phyloP scores from a whole-genome alignment of 2,888 invertebrate genomes.

The Leucoma salicis region DNA sequence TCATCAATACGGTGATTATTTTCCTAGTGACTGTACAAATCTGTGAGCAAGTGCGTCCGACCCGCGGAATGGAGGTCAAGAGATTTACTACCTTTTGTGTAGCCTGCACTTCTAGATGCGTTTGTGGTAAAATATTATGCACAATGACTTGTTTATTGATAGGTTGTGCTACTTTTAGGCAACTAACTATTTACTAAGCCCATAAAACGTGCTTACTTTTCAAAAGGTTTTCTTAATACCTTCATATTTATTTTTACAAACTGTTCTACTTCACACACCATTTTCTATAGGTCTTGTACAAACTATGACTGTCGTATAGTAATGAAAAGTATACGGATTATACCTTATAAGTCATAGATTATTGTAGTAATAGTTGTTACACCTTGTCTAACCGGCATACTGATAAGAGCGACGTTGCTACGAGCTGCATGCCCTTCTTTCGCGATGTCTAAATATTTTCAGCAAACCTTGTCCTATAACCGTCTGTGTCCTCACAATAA shows the following conservation, averaged over 20 bases:
- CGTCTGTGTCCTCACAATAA: too few species aligned
- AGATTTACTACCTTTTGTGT: constrained; percentile 65
- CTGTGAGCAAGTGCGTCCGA: constrained; percentile 39
- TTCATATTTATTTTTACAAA: background rate
- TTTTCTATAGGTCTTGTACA: too few species aligned
- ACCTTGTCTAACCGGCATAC: too few species aligned
- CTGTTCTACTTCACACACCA: too few species aligned
- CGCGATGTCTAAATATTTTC: too few species aligned
- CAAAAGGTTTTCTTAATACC: background rate
- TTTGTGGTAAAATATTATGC: constrained; percentile 28
- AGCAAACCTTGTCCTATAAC: too few species aligned
- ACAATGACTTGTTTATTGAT: constrained; percentile 33
- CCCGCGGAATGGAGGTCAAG: constrained; percentile 53
- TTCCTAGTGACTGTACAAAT: constrained; percentile 28
- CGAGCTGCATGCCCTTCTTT: too few species aligned
- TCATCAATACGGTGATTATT: constrained; percentile 2
- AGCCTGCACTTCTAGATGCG: constrained; percentile 19
- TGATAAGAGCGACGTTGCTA: too few species aligned
- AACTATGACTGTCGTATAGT: too few species aligned
- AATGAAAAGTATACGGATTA: too few species aligned
- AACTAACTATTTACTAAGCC: constrained; percentile 8
- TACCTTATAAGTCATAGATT: too few species aligned
- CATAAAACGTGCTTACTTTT: background rate
- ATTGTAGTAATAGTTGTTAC: too few species aligned
- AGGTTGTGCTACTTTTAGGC: constrained; percentile 23